Conservation (phyloP, 2,797 vertebrate genomes). For the Crenuchus spilurus region DNA sequence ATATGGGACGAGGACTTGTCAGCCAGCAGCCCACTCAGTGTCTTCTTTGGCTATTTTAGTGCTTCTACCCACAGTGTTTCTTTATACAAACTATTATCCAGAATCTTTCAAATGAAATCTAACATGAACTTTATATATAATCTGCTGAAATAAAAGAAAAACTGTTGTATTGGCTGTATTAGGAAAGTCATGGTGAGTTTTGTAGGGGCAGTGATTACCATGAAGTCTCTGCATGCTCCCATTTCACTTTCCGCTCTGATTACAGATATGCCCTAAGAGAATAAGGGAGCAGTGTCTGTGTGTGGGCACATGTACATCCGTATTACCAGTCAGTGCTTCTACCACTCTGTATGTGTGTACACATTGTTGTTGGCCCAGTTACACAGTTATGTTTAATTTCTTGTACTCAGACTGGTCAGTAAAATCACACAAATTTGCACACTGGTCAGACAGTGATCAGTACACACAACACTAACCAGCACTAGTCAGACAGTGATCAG, state of each 20-base stretch:
- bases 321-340: neutral
- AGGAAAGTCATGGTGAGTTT: neutral
- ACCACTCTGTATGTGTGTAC: neutral
- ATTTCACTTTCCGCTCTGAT: slow-evolving; percentile 47
- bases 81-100: too few species aligned
- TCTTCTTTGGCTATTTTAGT: neutral
- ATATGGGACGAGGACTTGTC: neutral
- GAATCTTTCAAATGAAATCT: too few species aligned
- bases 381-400: neutral
- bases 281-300: slow-evolving; percentile 6
- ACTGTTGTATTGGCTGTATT: too few species aligned
- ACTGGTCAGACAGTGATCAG: too few species aligned
- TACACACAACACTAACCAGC: too few species aligned
- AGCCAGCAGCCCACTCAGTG: neutral
- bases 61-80: neutral
- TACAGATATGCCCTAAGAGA: slow-evolving; percentile 45
- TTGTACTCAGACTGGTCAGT: neutral
- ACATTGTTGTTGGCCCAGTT: slow-evolving; percentile 18
- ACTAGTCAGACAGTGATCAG: too few species aligned
- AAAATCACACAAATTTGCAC: neutral
- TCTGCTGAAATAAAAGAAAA: too few species aligned
- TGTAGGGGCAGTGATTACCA: slow-evolving; percentile 4
- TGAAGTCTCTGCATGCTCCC: neutral
- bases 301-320: neutral
- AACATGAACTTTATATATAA: too few species aligned